phyloP scores from a whole-genome alignment of 2,113 vertebrate genomes.

The Catharus fuscescens region DNA sequence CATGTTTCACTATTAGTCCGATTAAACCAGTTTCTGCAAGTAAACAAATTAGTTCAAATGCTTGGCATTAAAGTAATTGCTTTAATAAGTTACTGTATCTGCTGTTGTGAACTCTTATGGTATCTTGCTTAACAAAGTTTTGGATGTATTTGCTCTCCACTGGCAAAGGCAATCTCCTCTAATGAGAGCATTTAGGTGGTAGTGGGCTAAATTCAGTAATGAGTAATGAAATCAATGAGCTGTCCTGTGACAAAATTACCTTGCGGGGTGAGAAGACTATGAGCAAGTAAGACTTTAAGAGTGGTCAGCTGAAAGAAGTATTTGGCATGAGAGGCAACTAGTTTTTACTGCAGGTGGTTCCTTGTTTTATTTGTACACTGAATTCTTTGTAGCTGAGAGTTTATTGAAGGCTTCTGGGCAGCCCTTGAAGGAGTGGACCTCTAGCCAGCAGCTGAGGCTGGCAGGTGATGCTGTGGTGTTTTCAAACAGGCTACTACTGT shows the following conservation, averaged over 20 bases:
- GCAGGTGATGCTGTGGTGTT: not conserved
- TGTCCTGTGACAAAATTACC: not conserved
- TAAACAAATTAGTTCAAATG: slow-evolving; percentile 3
- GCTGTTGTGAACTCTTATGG: not conserved
- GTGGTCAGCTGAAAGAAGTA: not conserved
- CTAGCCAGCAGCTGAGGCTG: not conserved
- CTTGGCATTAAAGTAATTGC: not conserved
- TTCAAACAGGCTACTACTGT: not conserved
- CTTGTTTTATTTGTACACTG: not conserved
- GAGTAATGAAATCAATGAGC: slow-evolving; percentile 12
- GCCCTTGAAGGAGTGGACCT: not conserved
- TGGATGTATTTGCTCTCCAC: not conserved
- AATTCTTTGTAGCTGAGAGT: not conserved
- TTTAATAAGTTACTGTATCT: slow-evolving; percentile 40
- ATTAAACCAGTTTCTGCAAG: slow-evolving; percentile 45
- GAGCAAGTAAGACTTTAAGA: not conserved
- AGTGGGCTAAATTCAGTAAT: not conserved
- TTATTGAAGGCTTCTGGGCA: not conserved
- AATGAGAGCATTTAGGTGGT: not conserved
- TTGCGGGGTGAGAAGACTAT: not conserved
- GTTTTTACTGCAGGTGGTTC: not conserved
- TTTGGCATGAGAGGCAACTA: not conserved
- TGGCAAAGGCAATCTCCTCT: not conserved
- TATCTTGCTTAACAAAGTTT: not conserved
- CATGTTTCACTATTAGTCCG: not conserved